These are phyloP conservation scores for Tarsius wallacei DNA, from an alignment of 2,797 vertebrate genomes.

Conservation along the genomic window DNA sequence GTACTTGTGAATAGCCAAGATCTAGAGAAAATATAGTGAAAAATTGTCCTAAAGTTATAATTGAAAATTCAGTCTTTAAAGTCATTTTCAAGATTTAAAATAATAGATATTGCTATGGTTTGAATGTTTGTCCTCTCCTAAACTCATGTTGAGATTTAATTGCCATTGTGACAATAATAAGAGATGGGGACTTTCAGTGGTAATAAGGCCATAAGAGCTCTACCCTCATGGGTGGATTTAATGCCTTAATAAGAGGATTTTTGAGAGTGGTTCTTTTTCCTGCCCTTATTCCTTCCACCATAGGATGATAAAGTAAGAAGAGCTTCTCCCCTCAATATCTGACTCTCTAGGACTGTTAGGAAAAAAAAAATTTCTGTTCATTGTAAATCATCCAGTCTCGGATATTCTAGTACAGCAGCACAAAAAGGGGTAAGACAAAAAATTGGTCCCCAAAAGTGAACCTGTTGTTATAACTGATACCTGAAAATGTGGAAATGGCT, in stretches of 20 bases:
- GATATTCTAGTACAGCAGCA: background rate
- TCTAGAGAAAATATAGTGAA: background rate
- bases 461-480: background rate
- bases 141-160: background rate
- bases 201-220: background rate
- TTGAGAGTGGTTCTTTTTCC: background rate
- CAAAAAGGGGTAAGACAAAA: background rate
- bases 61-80: background rate
- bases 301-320: background rate
- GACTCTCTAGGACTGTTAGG: background rate
- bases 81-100: constrained; percentile 13
- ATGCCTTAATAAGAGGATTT: background rate
- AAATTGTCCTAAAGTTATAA: background rate
- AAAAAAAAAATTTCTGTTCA: background rate
- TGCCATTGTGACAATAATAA: background rate
- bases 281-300: background rate
- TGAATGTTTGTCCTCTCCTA: background rate
- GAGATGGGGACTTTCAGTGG: background rate
- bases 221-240: accelerated
- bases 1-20: background rate
- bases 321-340: background rate
- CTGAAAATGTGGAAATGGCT: background rate
- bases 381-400: background rate
- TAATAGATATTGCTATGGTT: background rate
- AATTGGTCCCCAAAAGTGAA: background rate